phyloP scores from a whole-genome alignment of 1,140 invertebrate genomes.

The Diorhabda carinulata region DNA sequence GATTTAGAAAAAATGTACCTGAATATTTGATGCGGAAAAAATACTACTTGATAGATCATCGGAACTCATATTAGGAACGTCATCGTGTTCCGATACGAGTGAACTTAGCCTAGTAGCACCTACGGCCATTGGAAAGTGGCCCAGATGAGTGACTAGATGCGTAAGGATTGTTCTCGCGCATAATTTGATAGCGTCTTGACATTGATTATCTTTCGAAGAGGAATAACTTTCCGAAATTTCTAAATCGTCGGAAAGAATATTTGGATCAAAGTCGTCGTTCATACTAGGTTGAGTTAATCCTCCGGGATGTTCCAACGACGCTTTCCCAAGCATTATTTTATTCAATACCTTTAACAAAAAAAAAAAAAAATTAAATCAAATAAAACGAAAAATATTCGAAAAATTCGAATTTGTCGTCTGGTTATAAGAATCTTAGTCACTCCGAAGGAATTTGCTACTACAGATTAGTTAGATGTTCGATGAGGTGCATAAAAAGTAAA shows the following conservation, averaged over 20 bases:
- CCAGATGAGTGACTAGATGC: constrained; percentile 82
- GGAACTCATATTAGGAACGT: constrained; percentile 69
- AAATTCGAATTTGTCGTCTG: too few species aligned
- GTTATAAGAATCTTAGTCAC: too few species aligned
- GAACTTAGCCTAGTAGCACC: constrained; percentile 81
- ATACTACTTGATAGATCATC: constrained; percentile 75
- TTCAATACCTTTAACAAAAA: constrained; percentile 46
- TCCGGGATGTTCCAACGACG: constrained; percentile 38
- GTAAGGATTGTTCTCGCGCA: constrained; percentile 69
- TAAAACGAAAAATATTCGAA: background rate
- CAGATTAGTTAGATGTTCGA: too few species aligned
- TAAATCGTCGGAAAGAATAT: constrained; percentile 66
- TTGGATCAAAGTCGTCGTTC: constrained; percentile 66
- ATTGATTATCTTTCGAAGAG: constrained; percentile 47
- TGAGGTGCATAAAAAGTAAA: too few species aligned
- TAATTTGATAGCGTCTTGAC: constrained; percentile 56
- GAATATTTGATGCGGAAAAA: constrained; percentile 81
- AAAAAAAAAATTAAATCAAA: constrained; percentile 17
- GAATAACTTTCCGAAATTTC: constrained; percentile 36
- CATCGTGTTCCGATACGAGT: constrained; percentile 87
- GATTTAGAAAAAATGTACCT: constrained; percentile 46
- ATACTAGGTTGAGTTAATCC: constrained; percentile 42
- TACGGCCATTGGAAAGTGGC: constrained; percentile 85
- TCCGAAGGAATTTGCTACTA: too few species aligned
- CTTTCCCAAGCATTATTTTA: constrained; percentile 48